Base-by-base conservation (phyloP, 2,113 vertebrate genomes). In the Hippocampus abdominalis region DNA sequence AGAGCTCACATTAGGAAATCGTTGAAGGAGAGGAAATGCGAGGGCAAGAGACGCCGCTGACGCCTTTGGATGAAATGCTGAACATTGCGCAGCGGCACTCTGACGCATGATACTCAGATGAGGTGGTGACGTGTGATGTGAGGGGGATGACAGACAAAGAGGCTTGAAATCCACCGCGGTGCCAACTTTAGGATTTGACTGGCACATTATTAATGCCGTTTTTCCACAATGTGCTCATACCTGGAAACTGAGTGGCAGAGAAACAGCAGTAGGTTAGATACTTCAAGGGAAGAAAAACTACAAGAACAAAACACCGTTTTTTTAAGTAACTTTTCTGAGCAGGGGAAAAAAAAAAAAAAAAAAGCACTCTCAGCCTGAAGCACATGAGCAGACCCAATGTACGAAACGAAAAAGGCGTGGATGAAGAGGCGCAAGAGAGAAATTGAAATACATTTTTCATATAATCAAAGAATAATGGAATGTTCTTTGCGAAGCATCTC, bases 71-170 rank as follows among this genome's bases (percentile, higher is more conserved):
- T 70, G 49, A 63, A 69, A 66, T 68, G 67, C 65, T 68, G n/a
- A 66, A 27, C 57, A 57, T 71, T 21, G 62, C 51, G 67, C 61
- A 48, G 64, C 69, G 68, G 12, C 48, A 48, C 71, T 59, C 65
- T 83, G 81, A 71, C 53, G 66, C 72, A 75, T 32, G 66, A 64
- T 59, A 16, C 70, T 77, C 54, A 56, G 73, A 69, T 56, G 49
- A 54, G 76, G 66, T 65, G 69, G 57, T 64, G 64, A 53, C 66
- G 66, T 69, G 70, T 77, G 66, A 77, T 67, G 83, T 64, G 71
- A 74, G 36, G 46, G 36, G 59, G 62, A 46, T 39, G 42, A 72
- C 69, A 68, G 61, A 77, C 32, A 68, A 68, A 74, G 66, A 70
- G 59, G 60, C 64, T 78, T 29, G 20, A 53, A 68, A 76, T 70